A percentile compares a stretch with the other conserved stretches of the same genome.
Evolutionary conservation across 1,140 invertebrate species (phyloP).

Genomic region (Neodiprion fabricii): DNA sequence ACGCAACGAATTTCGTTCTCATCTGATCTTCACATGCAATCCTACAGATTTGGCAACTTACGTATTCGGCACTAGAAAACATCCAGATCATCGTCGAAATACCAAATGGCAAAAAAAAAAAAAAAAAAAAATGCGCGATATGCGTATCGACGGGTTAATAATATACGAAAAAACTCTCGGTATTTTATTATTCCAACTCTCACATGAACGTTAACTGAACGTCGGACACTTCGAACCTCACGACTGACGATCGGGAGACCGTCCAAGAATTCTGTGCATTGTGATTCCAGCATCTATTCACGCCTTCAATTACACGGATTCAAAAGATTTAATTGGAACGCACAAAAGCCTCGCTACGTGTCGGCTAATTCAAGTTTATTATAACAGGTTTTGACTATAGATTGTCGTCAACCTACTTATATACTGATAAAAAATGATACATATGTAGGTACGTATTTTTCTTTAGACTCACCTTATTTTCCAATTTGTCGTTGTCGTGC

Average conservation of each 20-base stretch:
- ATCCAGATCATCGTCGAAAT: neutral
- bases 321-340: neutral
- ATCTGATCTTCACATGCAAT: neutral
- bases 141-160: no score
- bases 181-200: no score
- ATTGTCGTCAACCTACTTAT: no score
- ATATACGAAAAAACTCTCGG: no score
- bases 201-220: neutral
- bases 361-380: neutral
- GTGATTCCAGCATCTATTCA: neutral
- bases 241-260: neutral
- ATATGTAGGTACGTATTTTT: neutral
- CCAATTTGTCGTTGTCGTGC: constrained; percentile 86
- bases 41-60: neutral
- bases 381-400: no score
- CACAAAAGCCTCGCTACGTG: neutral
- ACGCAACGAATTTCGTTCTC: neutral
- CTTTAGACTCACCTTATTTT: constrained; percentile 79
- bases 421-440: no score
- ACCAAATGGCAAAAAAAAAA: neutral
- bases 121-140: no score
- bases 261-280: neutral
- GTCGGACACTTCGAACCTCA: neutral
- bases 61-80: neutral
- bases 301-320: neutral